Base-by-base conservation (phyloP, 2,888 invertebrate species). In the Heliconius cydno region DNA sequence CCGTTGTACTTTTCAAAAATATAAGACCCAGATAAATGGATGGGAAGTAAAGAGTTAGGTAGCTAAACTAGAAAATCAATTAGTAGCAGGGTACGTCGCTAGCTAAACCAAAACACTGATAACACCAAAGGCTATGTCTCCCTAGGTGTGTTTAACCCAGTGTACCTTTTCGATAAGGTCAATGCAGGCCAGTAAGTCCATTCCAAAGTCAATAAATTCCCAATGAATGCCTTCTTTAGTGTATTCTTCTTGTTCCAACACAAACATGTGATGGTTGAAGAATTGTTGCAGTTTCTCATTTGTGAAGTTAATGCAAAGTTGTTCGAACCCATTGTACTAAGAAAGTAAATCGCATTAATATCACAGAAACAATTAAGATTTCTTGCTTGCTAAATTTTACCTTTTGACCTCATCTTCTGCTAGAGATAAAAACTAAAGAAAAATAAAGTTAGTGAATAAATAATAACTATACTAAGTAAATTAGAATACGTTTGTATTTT, bases 211-310 rank as follows among this genome's bases (percentile, higher is more conserved):
- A 96, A 99, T 99, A 96, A 99, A 99, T 92, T 97, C 97, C 99
- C 99, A 99, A 90, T 97, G 96, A 95, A 99, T 99, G 91, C 99
- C 99, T 96, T 99, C 99, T 91, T 96, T 97, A 92, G 98, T 98
- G 96, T 99, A 99, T 94, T 99, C 99, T 95, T 99, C 99, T 97
- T 99, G 99, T 95, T 99, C 99, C 95, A 99, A 96, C 87, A 99
- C 99, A 95, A 99, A 99, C 99, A 99, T 99, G 97, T 99, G 98
- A 95, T 99, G 99, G 96, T 99, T 99, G 97, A 99, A 99, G 96
- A 99, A 99, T 96, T 99, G 99, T 96, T 99, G 99, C 88, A 99
- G 97, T 96, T 99, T 98, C 96, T 99, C 99, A 95, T 99, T 99
- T 95, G 99, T 99, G 96, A 99, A 99, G 97, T 99, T 99, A 97